Conservation (phyloP, 2,113 vertebrate species). For the Pachyramphus minor region DNA sequence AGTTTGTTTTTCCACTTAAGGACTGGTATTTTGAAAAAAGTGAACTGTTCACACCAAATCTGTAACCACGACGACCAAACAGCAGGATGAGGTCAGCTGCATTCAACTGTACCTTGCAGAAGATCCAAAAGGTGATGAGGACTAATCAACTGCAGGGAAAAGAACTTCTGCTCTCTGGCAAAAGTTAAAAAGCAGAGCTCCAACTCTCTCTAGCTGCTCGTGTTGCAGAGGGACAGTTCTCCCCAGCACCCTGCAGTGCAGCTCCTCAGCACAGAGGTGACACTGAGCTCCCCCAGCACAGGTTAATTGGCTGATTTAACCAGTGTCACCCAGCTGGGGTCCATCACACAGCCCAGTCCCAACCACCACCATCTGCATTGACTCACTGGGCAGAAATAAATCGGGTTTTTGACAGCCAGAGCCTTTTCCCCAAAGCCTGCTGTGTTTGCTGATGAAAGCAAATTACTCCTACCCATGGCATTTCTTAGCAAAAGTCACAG, state of each 20-base stretch:
- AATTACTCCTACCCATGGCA: neutral
- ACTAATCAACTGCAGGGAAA: neutral
- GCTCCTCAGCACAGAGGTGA: neutral
- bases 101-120: neutral
- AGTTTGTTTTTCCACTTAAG: neutral
- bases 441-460: neutral
- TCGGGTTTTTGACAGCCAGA: neutral
- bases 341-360: neutral
- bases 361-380: neutral
- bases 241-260: neutral
- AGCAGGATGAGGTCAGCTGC: neutral
- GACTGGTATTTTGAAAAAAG: neutral
- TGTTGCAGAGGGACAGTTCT: neutral
- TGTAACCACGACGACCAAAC: neutral
- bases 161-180: neutral
- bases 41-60: neutral
- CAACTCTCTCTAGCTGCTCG: accelerated
- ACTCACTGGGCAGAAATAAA: neutral
- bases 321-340: neutral
- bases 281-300: accelerated
- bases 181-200: neutral
- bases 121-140: neutral
- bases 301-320: neutral
- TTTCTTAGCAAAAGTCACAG: neutral
- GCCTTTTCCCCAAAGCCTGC: neutral